Percentiles rank a stretch among this genome's conserved stretches.
Conservation (phyloP, 2,888 invertebrate genomes). For the Drosophila leonis region DNA sequence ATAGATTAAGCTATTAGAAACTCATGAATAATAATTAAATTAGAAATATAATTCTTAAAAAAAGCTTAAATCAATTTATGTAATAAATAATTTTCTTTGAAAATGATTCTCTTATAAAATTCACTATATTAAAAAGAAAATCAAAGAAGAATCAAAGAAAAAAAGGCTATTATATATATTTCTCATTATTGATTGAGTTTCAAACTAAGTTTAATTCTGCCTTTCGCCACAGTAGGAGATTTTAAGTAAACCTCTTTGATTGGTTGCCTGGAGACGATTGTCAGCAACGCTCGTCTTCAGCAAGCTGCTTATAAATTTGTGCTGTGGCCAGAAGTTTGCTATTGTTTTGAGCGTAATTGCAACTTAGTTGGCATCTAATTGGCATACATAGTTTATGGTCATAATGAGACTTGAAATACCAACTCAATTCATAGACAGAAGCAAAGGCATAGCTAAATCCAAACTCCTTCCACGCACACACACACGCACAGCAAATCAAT, state of each 20-base stretch:
- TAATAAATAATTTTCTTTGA: too few relatives aligned
- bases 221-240: neutral
- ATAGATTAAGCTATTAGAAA: too few relatives aligned
- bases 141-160: too few relatives aligned
- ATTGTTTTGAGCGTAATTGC: conserved; percentile 15
- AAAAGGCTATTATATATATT: too few relatives aligned
- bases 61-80: too few relatives aligned
- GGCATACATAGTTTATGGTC: conserved; percentile 52
- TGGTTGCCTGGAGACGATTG: conserved; percentile 16
- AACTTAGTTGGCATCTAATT: conserved; percentile 41
- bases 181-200: too few relatives aligned
- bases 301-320: conserved; percentile 19
- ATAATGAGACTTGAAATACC: conserved; percentile 36
- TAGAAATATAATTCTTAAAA: too few relatives aligned
- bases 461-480: neutral
- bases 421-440: neutral
- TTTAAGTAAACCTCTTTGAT: neutral
- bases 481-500: conserved; percentile 21
- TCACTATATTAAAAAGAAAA: too few relatives aligned
- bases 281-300: conserved; percentile 5
- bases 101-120: too few relatives aligned
- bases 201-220: neutral
- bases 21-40: too few relatives aligned
- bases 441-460: neutral
- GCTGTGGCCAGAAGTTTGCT: conserved; percentile 7